Evolutionary conservation across 2,113 vertebrate genomes (phyloP).

Genomic region (Panthera leo): DNA sequence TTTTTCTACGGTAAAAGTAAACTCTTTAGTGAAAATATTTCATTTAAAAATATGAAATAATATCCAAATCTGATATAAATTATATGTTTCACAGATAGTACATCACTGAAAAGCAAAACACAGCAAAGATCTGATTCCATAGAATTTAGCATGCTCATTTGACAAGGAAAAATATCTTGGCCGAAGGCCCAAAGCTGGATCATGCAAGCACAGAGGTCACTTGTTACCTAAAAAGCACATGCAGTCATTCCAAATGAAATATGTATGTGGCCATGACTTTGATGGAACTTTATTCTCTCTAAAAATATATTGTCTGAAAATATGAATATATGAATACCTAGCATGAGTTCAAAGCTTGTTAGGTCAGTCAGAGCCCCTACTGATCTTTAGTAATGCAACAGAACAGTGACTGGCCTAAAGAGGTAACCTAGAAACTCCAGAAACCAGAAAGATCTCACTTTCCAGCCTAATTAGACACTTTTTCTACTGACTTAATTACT

Average conservation of each 20-base stretch:
- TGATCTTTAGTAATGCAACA: not conserved
- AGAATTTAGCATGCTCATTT: conserved; percentile 22
- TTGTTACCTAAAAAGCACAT: conserved; percentile 9
- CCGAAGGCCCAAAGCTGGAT: not conserved
- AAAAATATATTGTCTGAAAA: not conserved
- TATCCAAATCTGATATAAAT: not conserved
- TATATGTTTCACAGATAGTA: conserved; percentile 8
- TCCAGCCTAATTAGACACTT: not conserved
- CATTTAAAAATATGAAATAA: conserved; percentile 34
- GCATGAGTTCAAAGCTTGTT: not conserved
- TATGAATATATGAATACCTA: not conserved
- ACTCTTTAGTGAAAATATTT: conserved; percentile 20
- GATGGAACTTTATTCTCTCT: conserved; percentile 39
- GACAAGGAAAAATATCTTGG: not conserved
- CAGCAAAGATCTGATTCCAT: not conserved
- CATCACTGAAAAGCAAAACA: not conserved
- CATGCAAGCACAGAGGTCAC: conserved; percentile 52
- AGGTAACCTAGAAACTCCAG: not conserved
- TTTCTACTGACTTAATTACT: not conserved
- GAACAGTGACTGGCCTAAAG: too few relatives aligned
- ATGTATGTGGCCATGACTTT: conserved; percentile 4
- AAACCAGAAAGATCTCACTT: not conserved
- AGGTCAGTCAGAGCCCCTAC: not conserved
- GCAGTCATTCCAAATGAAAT: conserved; percentile 20
- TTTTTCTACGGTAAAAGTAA: not conserved